Evolutionary conservation across 2,888 invertebrate species (phyloP).

Genomic region (Campoletis raptor): DNA sequence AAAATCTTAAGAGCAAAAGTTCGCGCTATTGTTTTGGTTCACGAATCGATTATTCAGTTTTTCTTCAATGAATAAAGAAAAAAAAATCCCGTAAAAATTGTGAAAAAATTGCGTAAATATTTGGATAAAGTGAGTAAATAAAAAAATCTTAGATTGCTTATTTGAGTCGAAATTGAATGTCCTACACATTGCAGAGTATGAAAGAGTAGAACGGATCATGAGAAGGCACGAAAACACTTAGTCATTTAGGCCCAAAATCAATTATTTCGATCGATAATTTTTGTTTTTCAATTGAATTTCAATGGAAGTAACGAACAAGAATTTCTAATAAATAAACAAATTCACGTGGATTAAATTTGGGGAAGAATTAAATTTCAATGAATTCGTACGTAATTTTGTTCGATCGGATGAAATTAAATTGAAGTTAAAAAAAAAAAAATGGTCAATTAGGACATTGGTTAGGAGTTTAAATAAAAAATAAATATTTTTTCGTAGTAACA

Average conservation of each 20-base stretch:
- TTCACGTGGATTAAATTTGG: neutral
- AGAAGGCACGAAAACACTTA: slow-evolving; percentile 66
- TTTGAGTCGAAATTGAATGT: neutral
- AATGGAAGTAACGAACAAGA: neutral
- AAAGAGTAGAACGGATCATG: slow-evolving; percentile 67
- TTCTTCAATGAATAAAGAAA: neutral
- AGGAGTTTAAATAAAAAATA: neutral
- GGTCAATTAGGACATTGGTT: neutral
- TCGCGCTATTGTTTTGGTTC: neutral
- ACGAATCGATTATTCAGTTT: neutral
- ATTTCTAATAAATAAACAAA: neutral
- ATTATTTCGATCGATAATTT: neutral
- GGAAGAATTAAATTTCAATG: neutral
- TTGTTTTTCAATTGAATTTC: neutral
- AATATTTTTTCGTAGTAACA: neutral
- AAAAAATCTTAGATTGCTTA: neutral
- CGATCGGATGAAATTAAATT: neutral
- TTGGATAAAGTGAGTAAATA: no score
- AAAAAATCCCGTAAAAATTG: no score
- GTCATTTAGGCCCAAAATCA: slow-evolving; percentile 31
- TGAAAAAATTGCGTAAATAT: no score
- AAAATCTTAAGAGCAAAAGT: no score
- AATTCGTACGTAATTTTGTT: neutral
- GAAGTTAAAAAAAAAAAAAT: neutral
- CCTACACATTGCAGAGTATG: slow-evolving; percentile 50